Percentiles rank a stretch among this genome's conserved stretches.
Conservation (phyloP, 2,888 invertebrate species). For the Troglohyphantes excavatus region DNA sequence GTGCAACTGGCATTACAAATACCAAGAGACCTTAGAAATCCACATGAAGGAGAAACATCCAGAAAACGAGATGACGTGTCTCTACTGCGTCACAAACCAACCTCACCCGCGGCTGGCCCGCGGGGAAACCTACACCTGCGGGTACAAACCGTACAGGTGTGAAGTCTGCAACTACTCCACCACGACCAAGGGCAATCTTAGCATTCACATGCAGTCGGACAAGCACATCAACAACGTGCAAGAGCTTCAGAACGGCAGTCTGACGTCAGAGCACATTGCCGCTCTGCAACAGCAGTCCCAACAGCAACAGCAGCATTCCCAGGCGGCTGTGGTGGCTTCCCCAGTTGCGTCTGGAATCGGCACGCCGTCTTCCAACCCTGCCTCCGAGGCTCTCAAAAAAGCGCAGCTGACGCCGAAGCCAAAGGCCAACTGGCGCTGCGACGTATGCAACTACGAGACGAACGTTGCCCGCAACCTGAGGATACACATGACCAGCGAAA, state of each 20-base stretch:
- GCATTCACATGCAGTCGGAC: constrained; percentile 99
- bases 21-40: constrained; percentile 99
- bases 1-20: constrained; percentile 99
- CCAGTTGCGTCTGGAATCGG: constrained; percentile 78
- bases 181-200: constrained; percentile 99
- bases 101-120: constrained; percentile 98
- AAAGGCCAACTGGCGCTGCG: constrained; percentile 97
- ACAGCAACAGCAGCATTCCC: constrained; percentile 30
- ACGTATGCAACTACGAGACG: constrained; percentile 99
- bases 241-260: constrained; percentile 93
- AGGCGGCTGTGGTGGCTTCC: constrained; percentile 62
- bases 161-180: constrained; percentile 99
- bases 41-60: constrained; percentile 99
- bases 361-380: constrained; percentile 80
- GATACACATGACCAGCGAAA: constrained; percentile 99
- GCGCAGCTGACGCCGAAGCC: constrained; percentile 86
- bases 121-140: constrained; percentile 99
- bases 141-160: constrained; percentile 98
- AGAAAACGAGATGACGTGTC: constrained; percentile 97
- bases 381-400: constrained; percentile 71
- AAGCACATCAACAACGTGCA: constrained; percentile 99
- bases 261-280: constrained; percentile 81
- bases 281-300: constrained; percentile 82
- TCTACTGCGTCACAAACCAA: constrained; percentile 98
- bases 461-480: constrained; percentile 97